Conservation (phyloP, 2,797 vertebrate genomes). For the Coluber constrictor region DNA sequence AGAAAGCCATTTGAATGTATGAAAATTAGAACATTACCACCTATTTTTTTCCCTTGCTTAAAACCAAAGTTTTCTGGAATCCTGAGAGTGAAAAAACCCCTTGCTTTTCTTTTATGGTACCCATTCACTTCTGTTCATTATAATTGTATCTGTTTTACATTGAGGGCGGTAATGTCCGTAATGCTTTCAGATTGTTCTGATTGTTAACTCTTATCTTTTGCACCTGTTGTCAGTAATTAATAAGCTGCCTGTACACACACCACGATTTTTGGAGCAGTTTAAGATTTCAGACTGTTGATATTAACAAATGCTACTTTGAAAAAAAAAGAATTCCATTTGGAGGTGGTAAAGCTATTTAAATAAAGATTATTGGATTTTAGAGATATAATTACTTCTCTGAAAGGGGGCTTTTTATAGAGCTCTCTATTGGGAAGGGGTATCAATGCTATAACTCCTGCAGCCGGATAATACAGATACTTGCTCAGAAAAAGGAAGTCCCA, state of each 20-base stretch:
- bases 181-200: not conserved
- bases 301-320: not conserved
- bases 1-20: not conserved
- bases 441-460: not conserved
- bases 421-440: constrained; percentile 4
- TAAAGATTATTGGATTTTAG: constrained; percentile 46
- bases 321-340: constrained; percentile 33
- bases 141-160: not conserved
- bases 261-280: not conserved
- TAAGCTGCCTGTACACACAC: not conserved
- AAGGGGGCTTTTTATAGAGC: constrained; percentile 13
- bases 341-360: constrained; percentile 32
- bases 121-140: not conserved
- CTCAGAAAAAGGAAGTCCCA: not conserved
- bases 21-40: not conserved
- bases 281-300: not conserved
- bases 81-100: not conserved
- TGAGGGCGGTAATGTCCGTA: not conserved
- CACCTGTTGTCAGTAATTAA: not conserved
- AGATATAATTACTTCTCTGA: constrained; percentile 35
- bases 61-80: not conserved
- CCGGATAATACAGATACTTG: not conserved
- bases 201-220: not conserved
- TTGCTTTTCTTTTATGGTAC: not conserved
- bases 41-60: not conserved